Conservation (phyloP, 1,140 invertebrate genomes). For the Caerostris darwini region DNA sequence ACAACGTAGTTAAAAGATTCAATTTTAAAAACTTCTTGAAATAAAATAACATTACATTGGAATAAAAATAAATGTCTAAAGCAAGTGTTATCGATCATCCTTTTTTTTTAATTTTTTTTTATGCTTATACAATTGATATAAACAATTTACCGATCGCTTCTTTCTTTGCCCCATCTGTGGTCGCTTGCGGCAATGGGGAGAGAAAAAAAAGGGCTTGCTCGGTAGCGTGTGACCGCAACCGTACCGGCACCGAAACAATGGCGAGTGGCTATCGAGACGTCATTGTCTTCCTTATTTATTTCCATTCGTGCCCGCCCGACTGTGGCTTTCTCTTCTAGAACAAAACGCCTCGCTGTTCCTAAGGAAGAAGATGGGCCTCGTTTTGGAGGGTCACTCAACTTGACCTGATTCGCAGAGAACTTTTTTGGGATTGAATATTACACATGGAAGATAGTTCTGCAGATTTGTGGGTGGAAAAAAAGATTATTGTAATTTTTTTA, state of each 20-base stretch:
- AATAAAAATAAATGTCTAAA: no score
- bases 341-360: constrained; percentile 63
- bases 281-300: constrained; percentile 68
- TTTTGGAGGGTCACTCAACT: constrained; percentile 27
- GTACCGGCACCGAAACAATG: constrained; percentile 59
- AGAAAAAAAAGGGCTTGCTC: not conserved
- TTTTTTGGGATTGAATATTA: not conserved
- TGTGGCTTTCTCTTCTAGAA: constrained; percentile 37
- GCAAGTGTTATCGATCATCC: no score
- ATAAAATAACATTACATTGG: no score
- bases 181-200: not conserved
- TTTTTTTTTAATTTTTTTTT: no score
- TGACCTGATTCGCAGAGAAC: not conserved
- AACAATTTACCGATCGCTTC: no score
- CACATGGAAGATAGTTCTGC: no score
- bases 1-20: no score
- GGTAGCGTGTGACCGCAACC: constrained; percentile 28
- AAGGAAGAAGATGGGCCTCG: constrained; percentile 41
- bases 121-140: no score
- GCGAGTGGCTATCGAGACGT: constrained; percentile 61
- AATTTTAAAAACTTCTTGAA: no score
- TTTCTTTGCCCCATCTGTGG: not conserved
- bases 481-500: no score
- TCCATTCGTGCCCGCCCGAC: constrained; percentile 54
- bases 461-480: no score